These are phyloP conservation scores for Sphyrna mokarran DNA, from an alignment of 2,113 vertebrate species.

Conservation along the genomic window DNA sequence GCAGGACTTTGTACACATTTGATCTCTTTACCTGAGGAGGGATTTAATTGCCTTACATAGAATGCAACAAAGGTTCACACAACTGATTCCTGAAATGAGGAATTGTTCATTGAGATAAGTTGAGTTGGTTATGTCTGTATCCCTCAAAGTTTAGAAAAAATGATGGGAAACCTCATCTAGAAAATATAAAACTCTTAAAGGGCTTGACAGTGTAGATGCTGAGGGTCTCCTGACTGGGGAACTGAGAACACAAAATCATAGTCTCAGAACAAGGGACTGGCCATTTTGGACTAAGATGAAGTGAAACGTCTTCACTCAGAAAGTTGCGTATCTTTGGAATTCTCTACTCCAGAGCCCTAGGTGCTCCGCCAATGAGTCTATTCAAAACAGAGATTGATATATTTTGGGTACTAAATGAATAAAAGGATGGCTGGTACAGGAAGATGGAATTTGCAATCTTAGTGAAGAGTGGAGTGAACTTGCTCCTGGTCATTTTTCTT, in stretches of 20 bases:
- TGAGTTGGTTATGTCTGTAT: not conserved
- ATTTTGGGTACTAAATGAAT: not conserved
- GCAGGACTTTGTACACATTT: not conserved
- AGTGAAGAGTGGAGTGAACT: not conserved
- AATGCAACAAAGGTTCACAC: too few species aligned
- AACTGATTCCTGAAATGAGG: too few species aligned
- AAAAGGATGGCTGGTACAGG: not conserved
- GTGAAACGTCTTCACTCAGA: not conserved
- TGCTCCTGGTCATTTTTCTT: not conserved
- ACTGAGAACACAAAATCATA: not conserved
- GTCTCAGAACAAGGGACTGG: not conserved
- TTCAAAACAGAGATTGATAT: not conserved
- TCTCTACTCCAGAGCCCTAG: too few species aligned
- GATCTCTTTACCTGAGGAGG: too few species aligned
- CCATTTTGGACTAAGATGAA: not conserved
- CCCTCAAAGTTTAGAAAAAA: not conserved
- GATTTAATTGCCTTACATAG: too few species aligned
- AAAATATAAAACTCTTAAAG: not conserved
- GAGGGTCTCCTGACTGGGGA: not conserved
- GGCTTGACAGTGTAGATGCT: not conserved
- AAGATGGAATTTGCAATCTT: not conserved
- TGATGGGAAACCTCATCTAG: not conserved
- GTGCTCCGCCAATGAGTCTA: not conserved
- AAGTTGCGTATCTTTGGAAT: not conserved
- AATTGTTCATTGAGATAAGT: not conserved